Conservation (phyloP, 2,113 vertebrate genomes). For the Acanthisitta chloris region DNA sequence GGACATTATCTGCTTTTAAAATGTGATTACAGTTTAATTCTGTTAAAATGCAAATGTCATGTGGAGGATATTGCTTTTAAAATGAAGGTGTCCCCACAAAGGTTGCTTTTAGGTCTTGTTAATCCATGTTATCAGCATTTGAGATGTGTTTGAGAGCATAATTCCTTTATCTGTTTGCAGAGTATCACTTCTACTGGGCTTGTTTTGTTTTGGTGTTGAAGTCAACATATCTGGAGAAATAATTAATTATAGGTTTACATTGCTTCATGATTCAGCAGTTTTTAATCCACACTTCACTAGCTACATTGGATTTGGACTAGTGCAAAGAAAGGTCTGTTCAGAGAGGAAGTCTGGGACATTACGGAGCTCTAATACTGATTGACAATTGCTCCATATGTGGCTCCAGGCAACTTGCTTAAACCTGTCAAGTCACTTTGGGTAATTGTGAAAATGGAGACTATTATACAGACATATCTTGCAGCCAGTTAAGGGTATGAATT, state of each 20-base stretch:
- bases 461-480: background rate
- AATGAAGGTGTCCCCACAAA: background rate
- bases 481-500: background rate
- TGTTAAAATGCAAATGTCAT: background rate
- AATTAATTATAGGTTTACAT: background rate
- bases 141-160: background rate
- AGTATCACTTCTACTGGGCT: background rate
- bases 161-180: background rate
- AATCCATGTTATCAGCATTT: background rate
- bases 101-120: background rate
- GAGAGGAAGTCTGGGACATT: background rate
- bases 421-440: slow-evolving; percentile 15
- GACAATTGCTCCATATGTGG: slow-evolving; percentile 17
- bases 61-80: background rate
- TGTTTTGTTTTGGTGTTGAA: background rate
- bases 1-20: background rate
- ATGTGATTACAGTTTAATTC: background rate
- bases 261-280: background rate
- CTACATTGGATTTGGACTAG: background rate
- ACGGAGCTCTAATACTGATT: background rate
- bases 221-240: background rate
- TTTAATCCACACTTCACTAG: background rate
- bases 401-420: background rate
- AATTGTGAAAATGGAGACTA: background rate
- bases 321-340: background rate